Evolutionary conservation across 1,140 invertebrate genomes (phyloP), one percentile per base, ranked within the genome.

Genomic region (Musca domestica): DNA sequence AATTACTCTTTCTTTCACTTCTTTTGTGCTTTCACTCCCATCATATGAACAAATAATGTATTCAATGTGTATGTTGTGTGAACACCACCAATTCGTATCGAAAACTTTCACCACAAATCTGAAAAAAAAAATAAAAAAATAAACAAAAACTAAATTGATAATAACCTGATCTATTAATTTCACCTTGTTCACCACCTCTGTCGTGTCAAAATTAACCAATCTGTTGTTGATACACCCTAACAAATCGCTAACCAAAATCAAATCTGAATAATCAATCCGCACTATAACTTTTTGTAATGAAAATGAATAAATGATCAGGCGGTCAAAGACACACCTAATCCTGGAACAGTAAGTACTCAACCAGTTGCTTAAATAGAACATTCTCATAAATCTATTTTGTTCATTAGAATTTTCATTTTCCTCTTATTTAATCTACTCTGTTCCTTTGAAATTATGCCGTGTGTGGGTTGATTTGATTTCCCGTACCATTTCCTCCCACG

Each of bases 281-380:
- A 61, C 56, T 34, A 41, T 25, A 61, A 41, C 34, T 7, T 34
- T n/a, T 34, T 61, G 17, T 61, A 19, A 27, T 30, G 15, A 58
- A 61, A 19, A 27, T 30, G 15, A 58, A 61, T 27, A 54, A n/a
- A 25, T 51, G 20, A 56, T 66, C 73, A 83, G 82, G 77, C 82
- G 75, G 82, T 83, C 72, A 83, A 83, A 81, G 81, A 83, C 54
- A 77, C 82, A 73, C 78, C 76, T 73, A 81, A 76, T 70, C 80
- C 76, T 72, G 77, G 79, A 73, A 82, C 80, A 82, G 82, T 83
- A 83, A 83, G 82, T 83, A 83, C 76, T 66, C 68, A 74, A 67
- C 5, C 23, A 41, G 10, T 41, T 41, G 34, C 34, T 41, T 30
- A 10, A 41, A 41, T 41, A 41, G 34, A 41, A 41, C 34, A 41